Evolutionary conservation across 2,888 invertebrate genomes (phyloP).

Genomic region (Silvanus unidentatus): DNA sequence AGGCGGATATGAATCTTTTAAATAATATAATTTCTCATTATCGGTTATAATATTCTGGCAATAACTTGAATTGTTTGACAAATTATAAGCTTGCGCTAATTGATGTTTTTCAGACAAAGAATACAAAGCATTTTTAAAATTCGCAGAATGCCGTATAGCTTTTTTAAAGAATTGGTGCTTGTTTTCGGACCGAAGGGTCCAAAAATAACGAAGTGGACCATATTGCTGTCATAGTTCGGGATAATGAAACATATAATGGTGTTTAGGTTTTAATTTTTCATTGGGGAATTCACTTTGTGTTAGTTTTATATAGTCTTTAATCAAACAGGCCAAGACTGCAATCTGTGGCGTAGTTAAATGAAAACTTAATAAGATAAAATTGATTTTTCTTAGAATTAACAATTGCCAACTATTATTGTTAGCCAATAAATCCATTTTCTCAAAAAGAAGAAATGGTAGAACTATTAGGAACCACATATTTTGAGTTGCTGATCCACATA

Average conservation of each 20-base stretch:
- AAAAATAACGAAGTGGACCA: conserved; percentile 17
- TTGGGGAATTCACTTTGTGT: conserved; percentile 10
- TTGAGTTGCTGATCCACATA: background rate
- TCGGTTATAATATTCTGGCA: no score
- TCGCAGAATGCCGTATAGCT: no score
- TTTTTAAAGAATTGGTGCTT: no score
- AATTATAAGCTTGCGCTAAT: no score
- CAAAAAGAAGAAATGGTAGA: background rate
- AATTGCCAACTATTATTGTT: no score
- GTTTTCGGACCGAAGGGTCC: no score
- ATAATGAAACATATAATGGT: conserved; percentile 23
- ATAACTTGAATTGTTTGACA: no score
- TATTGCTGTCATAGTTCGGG: conserved; percentile 12
- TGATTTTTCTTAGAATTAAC: conserved; percentile 14
- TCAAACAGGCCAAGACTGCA: conserved; percentile 8
- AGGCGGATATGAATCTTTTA: no score
- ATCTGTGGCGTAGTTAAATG: conserved; percentile 9
- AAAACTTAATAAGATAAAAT: conserved; percentile 8
- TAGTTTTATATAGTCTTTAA: conserved; percentile 9
- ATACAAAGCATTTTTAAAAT: no score
- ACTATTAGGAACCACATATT: background rate
- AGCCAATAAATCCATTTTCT: no score
- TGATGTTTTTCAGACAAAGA: no score
- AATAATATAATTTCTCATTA: no score
- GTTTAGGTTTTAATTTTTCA: conserved; percentile 21